Evolutionary conservation across 2,113 vertebrate genomes (phyloP).

Genomic region (Andinoacara biseriatus): DNA sequence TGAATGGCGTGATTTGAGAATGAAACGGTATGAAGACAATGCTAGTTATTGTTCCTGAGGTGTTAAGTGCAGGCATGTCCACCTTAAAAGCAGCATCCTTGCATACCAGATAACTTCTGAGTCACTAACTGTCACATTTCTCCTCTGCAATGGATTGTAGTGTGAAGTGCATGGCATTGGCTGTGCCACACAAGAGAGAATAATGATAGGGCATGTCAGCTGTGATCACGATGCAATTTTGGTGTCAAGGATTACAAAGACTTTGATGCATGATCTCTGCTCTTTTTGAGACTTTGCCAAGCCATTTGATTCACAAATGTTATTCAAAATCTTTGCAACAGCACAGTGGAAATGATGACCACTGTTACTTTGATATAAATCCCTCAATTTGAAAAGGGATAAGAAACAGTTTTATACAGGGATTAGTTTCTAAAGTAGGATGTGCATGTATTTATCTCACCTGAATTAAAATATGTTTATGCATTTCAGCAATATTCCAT

Average conservation of each 20-base stretch:
- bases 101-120: neutral
- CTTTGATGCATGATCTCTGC: neutral
- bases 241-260: neutral
- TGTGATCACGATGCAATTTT: neutral
- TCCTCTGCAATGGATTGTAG: neutral
- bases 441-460: neutral
- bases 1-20: neutral
- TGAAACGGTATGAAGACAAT: neutral
- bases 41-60: neutral
- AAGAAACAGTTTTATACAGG: neutral
- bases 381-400: neutral
- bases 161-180: neutral
- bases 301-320: constrained; percentile 8
- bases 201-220: neutral
- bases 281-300: constrained; percentile 17
- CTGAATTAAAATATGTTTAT: neutral
- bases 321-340: neutral
- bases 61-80: neutral
- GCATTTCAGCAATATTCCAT: neutral
- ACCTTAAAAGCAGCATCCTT: neutral
- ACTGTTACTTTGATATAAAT: neutral
- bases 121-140: neutral
- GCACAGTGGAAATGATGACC: constrained; percentile 1
- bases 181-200: neutral
- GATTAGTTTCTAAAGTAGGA: neutral